Percentiles rank a stretch among this genome's conserved stretches.
Evolutionary conservation across 2,888 invertebrate species (phyloP).

Genomic region (Megaustenia siamemsis): DNA sequence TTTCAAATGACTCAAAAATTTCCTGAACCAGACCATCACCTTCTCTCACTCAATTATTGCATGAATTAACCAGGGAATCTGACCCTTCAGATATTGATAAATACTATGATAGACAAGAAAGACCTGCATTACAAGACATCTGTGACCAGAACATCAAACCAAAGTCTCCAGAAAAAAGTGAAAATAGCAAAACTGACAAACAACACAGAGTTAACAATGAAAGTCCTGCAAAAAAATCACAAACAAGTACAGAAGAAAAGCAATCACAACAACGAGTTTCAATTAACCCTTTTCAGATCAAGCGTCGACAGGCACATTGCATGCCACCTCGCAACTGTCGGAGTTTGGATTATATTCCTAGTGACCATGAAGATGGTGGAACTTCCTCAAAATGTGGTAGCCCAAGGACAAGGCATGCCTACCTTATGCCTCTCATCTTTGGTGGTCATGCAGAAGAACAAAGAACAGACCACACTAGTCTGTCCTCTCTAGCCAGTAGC

Average conservation of each 20-base stretch:
- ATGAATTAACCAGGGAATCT: constrained; percentile 63
- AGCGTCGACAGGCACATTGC: constrained; percentile 69
- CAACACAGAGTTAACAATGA: background rate
- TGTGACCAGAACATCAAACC: background rate
- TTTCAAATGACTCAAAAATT: constrained; percentile 73
- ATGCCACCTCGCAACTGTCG: constrained; percentile 75
- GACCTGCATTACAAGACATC: background rate
- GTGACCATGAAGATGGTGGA: constrained; percentile 73
- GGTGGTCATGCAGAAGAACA: constrained; percentile 62
- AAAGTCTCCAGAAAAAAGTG: background rate
- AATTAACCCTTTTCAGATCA: constrained; percentile 69
- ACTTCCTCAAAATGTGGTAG: constrained; percentile 71
- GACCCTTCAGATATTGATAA: constrained; percentile 20
- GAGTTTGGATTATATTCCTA: constrained; percentile 78
- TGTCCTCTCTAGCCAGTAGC: constrained; percentile 77
- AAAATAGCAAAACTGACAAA: background rate
- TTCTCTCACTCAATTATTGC: constrained; percentile 69
- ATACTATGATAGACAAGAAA: constrained; percentile 8
- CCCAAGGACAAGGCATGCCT: constrained; percentile 68
- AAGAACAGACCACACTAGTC: constrained; percentile 75
- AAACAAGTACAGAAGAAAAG: background rate
- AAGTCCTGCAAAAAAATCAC: background rate
- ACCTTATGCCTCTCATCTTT: constrained; percentile 69
- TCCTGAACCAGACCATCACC: constrained; percentile 67
- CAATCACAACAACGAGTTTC: constrained; percentile 26